phyloP scores from a whole-genome alignment of 2,888 invertebrate species.

The Sinhomidia bicolor region DNA sequence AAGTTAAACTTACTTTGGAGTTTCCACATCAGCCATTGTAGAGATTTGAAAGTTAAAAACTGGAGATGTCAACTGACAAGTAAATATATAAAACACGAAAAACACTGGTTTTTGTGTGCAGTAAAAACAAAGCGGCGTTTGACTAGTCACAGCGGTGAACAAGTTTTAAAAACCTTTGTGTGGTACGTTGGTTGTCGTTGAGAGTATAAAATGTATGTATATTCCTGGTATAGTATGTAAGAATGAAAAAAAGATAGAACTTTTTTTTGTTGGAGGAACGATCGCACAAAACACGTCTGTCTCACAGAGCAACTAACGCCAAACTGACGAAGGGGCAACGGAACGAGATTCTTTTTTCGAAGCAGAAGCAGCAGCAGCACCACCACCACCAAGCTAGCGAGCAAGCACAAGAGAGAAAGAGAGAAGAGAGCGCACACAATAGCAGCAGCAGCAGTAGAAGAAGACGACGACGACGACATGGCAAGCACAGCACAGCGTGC shows the following conservation, averaged over 20 bases:
- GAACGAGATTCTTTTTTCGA: conserved; percentile 71
- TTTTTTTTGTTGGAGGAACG: conserved; percentile 59
- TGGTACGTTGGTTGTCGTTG: not conserved
- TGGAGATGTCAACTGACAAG: conserved; percentile 49
- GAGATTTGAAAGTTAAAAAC: conserved; percentile 47
- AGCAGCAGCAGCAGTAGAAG: no score
- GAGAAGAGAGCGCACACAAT: not conserved
- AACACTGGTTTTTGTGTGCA: conserved; percentile 43
- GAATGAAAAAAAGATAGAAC: conserved; percentile 37
- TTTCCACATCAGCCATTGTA: conserved; percentile 74
- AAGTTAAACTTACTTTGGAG: conserved; percentile 68
- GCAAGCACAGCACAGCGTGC: conserved; percentile 13
- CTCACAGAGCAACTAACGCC: conserved; percentile 73
- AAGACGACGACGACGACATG: no score
- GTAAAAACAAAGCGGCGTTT: conserved; percentile 50
- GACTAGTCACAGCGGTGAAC: conserved; percentile 68
- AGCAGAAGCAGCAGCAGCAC: conserved; percentile 19
- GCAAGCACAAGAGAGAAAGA: not conserved
- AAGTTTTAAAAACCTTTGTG: conserved; percentile 31
- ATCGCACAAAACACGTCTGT: conserved; percentile 69
- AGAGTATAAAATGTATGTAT: conserved; percentile 2
- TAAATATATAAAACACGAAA: conserved; percentile 38
- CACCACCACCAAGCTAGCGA: no score
- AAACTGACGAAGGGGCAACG: conserved; percentile 74
- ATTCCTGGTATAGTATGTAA: not conserved